A percentile compares a stretch with the other conserved stretches of the same genome.
These are phyloP conservation scores for Tromatobia lineatoria DNA, from an alignment of 2,888 invertebrate species.

Conservation along the genomic window DNA sequence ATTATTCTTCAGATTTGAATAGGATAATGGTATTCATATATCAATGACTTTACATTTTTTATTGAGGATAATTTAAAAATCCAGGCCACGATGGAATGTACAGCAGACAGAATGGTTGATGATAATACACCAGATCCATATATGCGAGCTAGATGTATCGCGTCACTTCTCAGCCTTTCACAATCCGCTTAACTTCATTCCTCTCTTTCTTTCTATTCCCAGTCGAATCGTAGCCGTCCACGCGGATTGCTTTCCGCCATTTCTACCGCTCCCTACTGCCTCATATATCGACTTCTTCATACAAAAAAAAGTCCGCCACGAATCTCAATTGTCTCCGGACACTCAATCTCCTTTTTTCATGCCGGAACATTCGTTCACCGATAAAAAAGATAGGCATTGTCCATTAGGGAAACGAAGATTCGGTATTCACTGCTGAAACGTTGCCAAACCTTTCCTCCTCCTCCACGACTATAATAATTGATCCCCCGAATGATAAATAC, in stretches of 20 bases:
- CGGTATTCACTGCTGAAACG: not conserved
- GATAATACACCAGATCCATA: conserved; percentile 26
- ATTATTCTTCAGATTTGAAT: not conserved
- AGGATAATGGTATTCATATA: not conserved
- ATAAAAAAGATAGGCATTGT: not conserved
- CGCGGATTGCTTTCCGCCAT: conserved; percentile 11
- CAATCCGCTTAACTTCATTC: conserved; percentile 59
- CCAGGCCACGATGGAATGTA: conserved; percentile 2
- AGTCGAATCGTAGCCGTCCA: conserved; percentile 36
- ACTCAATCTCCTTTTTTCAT: not conserved
- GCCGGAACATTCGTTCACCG: not conserved
- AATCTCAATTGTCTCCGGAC: conserved; percentile 4
- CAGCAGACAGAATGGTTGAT: conserved; percentile 26
- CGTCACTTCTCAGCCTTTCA: conserved; percentile 41
- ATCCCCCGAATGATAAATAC: not conserved
- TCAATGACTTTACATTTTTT: not conserved
- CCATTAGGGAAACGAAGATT: not conserved
- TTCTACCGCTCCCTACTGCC: not conserved
- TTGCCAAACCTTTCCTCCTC: not conserved
- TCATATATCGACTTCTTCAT: conserved; percentile 18
- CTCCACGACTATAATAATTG: not conserved
- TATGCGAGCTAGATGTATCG: conserved; percentile 41
- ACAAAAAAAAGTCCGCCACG: not conserved
- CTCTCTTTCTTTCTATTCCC: conserved; percentile 34
- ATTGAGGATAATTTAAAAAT: not conserved